phyloP scores from a whole-genome alignment of 2,113 vertebrate species.

The Labeo catla region DNA sequence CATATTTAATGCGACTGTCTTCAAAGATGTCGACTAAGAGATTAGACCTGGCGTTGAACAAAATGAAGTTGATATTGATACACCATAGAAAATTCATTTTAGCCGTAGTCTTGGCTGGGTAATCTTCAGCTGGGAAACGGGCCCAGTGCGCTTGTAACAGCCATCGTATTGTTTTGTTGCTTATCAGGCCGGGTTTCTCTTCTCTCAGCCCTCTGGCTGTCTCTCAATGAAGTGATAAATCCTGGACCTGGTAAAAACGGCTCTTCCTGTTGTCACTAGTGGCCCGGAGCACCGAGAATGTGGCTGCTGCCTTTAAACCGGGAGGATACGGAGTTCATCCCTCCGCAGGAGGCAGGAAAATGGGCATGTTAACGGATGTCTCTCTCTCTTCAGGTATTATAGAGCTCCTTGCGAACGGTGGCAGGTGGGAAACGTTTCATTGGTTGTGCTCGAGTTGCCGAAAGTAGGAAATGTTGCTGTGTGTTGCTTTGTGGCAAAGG shows the following conservation, averaged over 20 bases:
- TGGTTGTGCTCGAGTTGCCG: slow-evolving; percentile 1
- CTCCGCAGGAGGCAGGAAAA: background rate
- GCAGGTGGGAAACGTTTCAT: slow-evolving; percentile 15
- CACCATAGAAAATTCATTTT: slow-evolving; percentile 26
- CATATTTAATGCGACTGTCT: background rate
- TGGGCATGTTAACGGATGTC: background rate
- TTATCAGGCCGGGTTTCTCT: slow-evolving; percentile 28
- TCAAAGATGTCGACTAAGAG: background rate
- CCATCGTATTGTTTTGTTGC: slow-evolving; percentile 32
- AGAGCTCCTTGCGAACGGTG: background rate
- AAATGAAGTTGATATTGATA: slow-evolving; percentile 28
- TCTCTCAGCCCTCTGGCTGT: slow-evolving; percentile 18
- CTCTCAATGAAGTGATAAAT: slow-evolving; percentile 40
- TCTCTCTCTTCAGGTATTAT: background rate
- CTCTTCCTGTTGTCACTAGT: slow-evolving; percentile 22
- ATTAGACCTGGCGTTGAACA: slow-evolving; percentile 19
- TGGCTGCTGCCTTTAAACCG: background rate
- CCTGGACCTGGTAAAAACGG: slow-evolving; percentile 28
- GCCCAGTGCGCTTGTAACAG: slow-evolving; percentile 33
- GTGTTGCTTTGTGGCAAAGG: slow-evolving; percentile 21
- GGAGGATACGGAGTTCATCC: slow-evolving; percentile 1
- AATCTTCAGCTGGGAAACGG: slow-evolving; percentile 25
- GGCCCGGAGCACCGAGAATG: background rate
- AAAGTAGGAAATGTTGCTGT: slow-evolving; percentile 21
- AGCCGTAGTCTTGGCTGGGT: slow-evolving; percentile 27